phyloP scores from a whole-genome alignment of 2,113 vertebrate genomes.

The Zosterops lateralis region DNA sequence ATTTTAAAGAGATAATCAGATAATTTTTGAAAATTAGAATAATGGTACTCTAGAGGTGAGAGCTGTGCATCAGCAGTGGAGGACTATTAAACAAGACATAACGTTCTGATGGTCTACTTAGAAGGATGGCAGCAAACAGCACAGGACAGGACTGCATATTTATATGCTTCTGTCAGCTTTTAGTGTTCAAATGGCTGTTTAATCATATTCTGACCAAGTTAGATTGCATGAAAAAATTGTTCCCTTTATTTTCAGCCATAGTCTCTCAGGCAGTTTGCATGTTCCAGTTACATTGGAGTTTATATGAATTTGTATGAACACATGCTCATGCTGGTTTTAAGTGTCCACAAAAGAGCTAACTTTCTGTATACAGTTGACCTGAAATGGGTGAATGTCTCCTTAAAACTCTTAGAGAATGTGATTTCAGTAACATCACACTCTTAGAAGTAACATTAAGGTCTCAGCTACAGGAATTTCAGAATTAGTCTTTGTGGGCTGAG shows the following conservation, averaged over 20 bases:
- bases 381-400: background rate
- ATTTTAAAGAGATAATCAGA: background rate
- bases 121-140: background rate
- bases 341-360: background rate
- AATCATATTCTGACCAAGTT: background rate
- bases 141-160: background rate
- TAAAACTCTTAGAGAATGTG: background rate
- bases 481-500: background rate
- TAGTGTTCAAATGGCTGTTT: background rate
- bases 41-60: background rate
- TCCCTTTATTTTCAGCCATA: background rate
- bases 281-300: background rate
- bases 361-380: background rate
- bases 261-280: background rate
- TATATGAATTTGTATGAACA: background rate
- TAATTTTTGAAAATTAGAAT: background rate
- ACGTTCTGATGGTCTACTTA: accelerated
- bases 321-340: background rate
- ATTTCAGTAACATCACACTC: background rate
- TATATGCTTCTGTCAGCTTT: background rate
- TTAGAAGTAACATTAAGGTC: background rate
- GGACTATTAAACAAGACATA: background rate
- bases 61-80: background rate
- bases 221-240: background rate
- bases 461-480: background rate